These are phyloP conservation scores for Melanotaenia duboulayi DNA, from an alignment of 2,113 vertebrate species.

Conservation along the genomic window DNA sequence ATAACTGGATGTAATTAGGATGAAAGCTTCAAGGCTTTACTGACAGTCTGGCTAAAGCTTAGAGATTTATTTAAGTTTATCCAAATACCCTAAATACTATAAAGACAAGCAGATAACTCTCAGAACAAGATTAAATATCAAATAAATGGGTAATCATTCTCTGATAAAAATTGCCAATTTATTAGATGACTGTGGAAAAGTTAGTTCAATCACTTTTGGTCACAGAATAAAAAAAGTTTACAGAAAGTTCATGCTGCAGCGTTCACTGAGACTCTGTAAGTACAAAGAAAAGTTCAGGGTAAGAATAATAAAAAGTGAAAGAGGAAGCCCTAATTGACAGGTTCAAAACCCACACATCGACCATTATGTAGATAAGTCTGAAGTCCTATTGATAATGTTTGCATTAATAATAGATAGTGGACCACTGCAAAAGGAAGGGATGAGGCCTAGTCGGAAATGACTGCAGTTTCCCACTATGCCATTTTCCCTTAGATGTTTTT, in stretches of 20 bases:
- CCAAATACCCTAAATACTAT: slow-evolving; percentile 52
- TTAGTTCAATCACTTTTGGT: slow-evolving; percentile 45
- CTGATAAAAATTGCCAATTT: slow-evolving; percentile 19
- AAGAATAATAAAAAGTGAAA: slow-evolving; percentile 31
- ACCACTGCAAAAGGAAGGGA: slow-evolving; percentile 24
- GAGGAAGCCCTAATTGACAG: slow-evolving; percentile 36
- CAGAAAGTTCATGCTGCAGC: neutral
- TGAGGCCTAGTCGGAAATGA: slow-evolving; percentile 56
- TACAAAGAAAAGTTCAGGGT: slow-evolving; percentile 36
- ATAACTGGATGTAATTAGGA: neutral
- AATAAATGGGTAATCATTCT: slow-evolving; percentile 47
- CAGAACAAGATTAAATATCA: slow-evolving; percentile 36
- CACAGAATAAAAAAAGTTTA: slow-evolving; percentile 5
- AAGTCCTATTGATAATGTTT: slow-evolving; percentile 63
- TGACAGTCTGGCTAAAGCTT: slow-evolving; percentile 28
- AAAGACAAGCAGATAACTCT: slow-evolving; percentile 41
- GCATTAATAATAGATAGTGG: slow-evolving; percentile 73
- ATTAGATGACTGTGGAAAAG: slow-evolving; percentile 7
- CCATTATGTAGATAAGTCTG: slow-evolving; percentile 38
- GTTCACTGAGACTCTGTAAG: slow-evolving; percentile 29
- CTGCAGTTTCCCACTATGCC: slow-evolving; percentile 48
- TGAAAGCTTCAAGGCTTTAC: slow-evolving; percentile 37
- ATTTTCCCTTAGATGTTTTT: slow-evolving; percentile 61
- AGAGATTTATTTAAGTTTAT: slow-evolving; percentile 68
- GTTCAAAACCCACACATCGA: slow-evolving; percentile 54